Base-by-base conservation (phyloP, 1,140 invertebrate species). In the Apis cerana region DNA sequence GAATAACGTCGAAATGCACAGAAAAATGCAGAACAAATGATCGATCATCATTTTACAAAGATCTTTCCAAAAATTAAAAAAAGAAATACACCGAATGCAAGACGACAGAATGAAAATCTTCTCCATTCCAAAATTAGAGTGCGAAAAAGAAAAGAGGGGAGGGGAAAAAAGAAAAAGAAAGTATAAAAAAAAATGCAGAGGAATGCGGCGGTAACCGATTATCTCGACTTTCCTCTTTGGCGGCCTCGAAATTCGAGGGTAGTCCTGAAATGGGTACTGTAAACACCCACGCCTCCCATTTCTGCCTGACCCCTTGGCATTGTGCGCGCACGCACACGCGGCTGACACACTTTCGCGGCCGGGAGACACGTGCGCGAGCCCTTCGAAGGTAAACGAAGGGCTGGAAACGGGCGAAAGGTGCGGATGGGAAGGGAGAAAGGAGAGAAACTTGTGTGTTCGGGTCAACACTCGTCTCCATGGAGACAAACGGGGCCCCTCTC, bases 391-490 rank as follows among this genome's bases (percentile, higher is more conserved):
- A 80, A 80, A 77, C 59, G 74, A 84, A 43, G 71, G 79, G 84
- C 52, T 69, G 68, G 54, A 71, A 27, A 80, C 59, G 52, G 56
- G 61, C 65, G 61, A 75, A 77, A 85, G 72, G 52, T 61, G 58
- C 62, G 69, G 33, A 19, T 23, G 64, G 56, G 27, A 27, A 71
- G 50, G 64, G 72, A 56, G 75, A 77, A 80, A 79, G 80, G 58
- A 33, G 33, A 33, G 81, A 80, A 70, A 89, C 71, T 43, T 43
- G 4, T 43, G 33, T 56, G 75, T 77, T 83, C 76, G 89, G 92
- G 91, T 92, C 91, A 93, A 93, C 91, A 91, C 83, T 88, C 90
- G 92, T 92, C 89, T 83, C 80, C 89, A 92, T 91, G 89, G 87
- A 74, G 67, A 89, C 87, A 5, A 48, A 17, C 33, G 7, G 70